Evolutionary conservation across 2,113 vertebrate species (phyloP), one percentile per base, ranked within the genome.

Genomic region (Calyptommatus sinebrachiatus): DNA sequence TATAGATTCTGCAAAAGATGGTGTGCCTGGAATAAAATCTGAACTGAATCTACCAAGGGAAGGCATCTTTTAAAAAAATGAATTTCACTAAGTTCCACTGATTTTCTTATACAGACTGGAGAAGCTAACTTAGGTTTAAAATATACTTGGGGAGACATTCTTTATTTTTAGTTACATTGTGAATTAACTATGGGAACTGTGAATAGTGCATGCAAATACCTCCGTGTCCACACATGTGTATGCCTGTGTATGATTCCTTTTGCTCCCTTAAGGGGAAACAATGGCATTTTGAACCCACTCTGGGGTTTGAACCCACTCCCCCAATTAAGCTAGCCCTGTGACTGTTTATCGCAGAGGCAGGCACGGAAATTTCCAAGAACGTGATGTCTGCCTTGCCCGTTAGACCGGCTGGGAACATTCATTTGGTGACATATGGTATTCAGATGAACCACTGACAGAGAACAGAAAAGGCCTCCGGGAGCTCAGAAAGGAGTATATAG

Each of bases 301-400:
- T 89, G 85, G 60, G 83, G 88, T 88, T 88, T 88, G 85, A 84
- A 85, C 84, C 83, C 75, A 75, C 83, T 0, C 22, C 77, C 87
- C 53, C 86, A 88, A 86, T 87, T 89, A 88, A 68, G 14, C 87
- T 35, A 80, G 71, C 79, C 79, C 89, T 86, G 87, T 61, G 57
- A 72, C 76, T 86, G 88, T 87, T 91, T 88, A 91, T 91, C 87
- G 88, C 8, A 0, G 81, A 88, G 87, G 78, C 86, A 91, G 88
- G 88, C 88, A 88, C 21, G 85, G 94, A 91, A 90, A 92, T 92
- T 94, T 96, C 93, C 93, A 91, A 92, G 93, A 86, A 89, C 61
- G 57, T 78, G 81, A 92, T 91, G 91, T 93, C 93, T 96, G 94
- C 90, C 45, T 50, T 93, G 91, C 82, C 92, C 92, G 93, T 96